A percentile compares a stretch with the other conserved stretches of the same genome.
phyloP scores from a whole-genome alignment of 2,113 vertebrate species.

The Gorilla gorilla region DNA sequence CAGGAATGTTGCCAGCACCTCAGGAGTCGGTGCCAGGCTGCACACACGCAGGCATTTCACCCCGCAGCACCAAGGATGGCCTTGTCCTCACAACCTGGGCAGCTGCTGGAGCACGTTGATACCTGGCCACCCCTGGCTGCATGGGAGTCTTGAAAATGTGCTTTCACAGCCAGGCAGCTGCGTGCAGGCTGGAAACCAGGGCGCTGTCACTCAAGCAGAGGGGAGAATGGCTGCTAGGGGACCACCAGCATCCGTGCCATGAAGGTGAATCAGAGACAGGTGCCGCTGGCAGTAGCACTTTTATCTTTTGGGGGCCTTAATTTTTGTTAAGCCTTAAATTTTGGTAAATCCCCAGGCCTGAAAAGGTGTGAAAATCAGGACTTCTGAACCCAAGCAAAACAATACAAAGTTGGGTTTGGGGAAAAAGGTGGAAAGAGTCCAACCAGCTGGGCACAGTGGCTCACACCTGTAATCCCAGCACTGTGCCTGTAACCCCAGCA shows the following conservation, averaged over 20 bases:
- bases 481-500: neutral
- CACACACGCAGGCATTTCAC: fast-evolving
- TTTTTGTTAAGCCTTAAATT: neutral
- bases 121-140: neutral
- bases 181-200: neutral
- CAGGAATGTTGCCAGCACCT: neutral
- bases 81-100: neutral
- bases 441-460: neutral
- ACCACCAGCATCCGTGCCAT: neutral
- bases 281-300: neutral
- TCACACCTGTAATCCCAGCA: neutral
- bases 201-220: neutral
- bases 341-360: neutral
- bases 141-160: neutral
- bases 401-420: too few relatives aligned
- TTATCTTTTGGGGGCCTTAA: neutral
- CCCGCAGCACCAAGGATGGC: fast-evolving
- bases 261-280: too few relatives aligned
- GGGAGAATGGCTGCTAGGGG: too few relatives aligned
- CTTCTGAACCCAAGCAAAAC: neutral
- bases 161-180: neutral
- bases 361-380: neutral
- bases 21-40: fast-evolving
- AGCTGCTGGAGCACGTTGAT: neutral
- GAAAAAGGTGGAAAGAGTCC: fast-evolving